phyloP scores from a whole-genome alignment of 2,888 invertebrate genomes.

The Tupiocoris notatus region DNA sequence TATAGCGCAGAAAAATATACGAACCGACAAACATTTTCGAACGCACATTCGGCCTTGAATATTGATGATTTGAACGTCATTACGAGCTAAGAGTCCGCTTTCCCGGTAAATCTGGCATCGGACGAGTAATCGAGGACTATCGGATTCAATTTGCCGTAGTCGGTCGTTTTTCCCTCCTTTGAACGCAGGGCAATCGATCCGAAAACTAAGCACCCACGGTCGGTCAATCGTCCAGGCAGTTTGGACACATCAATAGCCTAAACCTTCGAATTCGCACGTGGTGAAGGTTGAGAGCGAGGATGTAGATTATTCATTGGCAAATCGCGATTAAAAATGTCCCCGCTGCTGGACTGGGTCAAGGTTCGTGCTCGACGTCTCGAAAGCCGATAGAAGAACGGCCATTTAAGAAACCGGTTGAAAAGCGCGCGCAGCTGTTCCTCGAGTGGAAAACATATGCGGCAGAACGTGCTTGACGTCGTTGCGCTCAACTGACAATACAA shows the following conservation, averaged over 20 bases:
- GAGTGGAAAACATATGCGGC: neutral
- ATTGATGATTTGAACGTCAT: too few relatives aligned
- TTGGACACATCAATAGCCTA: neutral
- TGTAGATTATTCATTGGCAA: conserved; percentile 25
- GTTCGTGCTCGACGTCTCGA: neutral
- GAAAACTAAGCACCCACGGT: neutral
- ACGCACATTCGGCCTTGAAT: too few relatives aligned
- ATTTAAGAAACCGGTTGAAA: neutral
- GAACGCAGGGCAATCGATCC: neutral
- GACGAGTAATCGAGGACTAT: too few relatives aligned
- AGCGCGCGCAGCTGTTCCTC: neutral
- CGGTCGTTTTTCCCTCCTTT: too few relatives aligned
- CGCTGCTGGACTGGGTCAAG: conserved; percentile 16
- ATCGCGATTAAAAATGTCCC: neutral
- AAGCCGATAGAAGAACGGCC: neutral
- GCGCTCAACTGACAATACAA: too few relatives aligned
- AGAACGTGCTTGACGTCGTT: neutral
- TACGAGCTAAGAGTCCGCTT: too few relatives aligned
- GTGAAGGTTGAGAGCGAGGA: neutral
- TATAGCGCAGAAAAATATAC: too few relatives aligned
- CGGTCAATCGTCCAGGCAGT: neutral
- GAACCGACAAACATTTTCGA: too few relatives aligned
- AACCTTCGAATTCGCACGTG: neutral
- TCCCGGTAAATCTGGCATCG: too few relatives aligned
- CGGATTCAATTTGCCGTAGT: too few relatives aligned